A percentile compares a stretch with the other conserved stretches of the same genome.
Evolutionary conservation across 2,797 vertebrate genomes (phyloP).

Genomic region (Pyrocephalus nanus): DNA sequence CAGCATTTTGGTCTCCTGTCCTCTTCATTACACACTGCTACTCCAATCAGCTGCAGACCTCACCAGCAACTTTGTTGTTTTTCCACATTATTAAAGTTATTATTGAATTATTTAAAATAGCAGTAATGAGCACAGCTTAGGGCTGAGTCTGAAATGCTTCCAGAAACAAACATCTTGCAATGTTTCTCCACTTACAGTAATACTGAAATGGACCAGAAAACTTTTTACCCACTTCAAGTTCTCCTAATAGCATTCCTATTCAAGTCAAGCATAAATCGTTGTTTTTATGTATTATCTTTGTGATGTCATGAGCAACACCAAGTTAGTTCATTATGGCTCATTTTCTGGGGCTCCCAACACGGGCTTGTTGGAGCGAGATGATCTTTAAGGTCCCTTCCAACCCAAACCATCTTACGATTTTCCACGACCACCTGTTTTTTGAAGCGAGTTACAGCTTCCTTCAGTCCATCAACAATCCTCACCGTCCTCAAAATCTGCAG

Average conservation of each 20-base stretch:
- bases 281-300: not conserved
- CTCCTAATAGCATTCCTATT: not conserved
- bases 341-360: not conserved
- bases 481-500: not conserved
- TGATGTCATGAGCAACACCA: not conserved
- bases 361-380: not conserved
- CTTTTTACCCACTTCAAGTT: not conserved
- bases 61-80: not conserved
- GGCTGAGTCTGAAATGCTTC: not conserved
- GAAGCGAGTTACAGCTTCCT: not conserved
- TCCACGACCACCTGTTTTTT: accelerated
- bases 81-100: not conserved
- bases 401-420: not conserved
- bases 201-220: not conserved
- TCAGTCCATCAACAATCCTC: not conserved
- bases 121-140: not conserved
- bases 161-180: not conserved
- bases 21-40: not conserved
- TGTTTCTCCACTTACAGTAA: not conserved
- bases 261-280: not conserved
- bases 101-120: not conserved
- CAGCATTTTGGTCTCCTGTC: not conserved
- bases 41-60: not conserved
- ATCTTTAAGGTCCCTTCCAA: not conserved
- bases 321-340: not conserved